Evolutionary conservation across 2,113 vertebrate species (phyloP), one percentile per base, ranked within the genome.

Genomic region (Silurus glanis): DNA sequence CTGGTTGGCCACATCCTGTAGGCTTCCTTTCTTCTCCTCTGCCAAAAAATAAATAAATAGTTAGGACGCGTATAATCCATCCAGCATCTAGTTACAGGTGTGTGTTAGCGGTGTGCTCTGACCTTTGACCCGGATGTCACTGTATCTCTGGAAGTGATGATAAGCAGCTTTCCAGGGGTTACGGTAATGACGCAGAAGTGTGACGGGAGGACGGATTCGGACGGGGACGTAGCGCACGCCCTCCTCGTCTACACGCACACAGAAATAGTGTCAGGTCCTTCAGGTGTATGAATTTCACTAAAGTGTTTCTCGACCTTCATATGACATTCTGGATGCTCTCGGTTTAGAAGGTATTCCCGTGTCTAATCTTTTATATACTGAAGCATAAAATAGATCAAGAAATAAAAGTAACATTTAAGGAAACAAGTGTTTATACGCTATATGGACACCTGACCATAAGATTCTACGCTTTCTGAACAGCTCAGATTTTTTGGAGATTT

Each of bases 91-190:
- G 3, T 61, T 67, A 75, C 21, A 82, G 80, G 5, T 6, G 5
- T 28, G 49, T 49, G 2, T 21, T 8, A 2, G 58, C 14, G 25
- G 53, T 5, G 23, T 17, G 58, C 9, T 53, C 95, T 93, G 85
- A 98, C 98, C 98, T 97, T 99, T 99, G 74, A 99, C 97, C 0
- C 97, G 94, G 89, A 99, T 97, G 10, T 99, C 98, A 4, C 96
- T 98, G 91, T 99, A 98, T 87, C 98, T 94, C 94, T 99, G 98
- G 80, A 99, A 99, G 93, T 99, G 98, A 91, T 99, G 98, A 91
- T 99, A 99, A 0, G 98, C 98, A 0, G 98, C 97, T 92, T 99
- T 99, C 98, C 98, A 99, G 23, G 98, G 98, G 89, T 99, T 99
- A 75, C 98, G 96, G 80, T 99, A 99, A 61, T 99, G 98, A 0